Base-by-base conservation (phyloP, 2,797 vertebrate species). In the Sibirionetta formosa region DNA sequence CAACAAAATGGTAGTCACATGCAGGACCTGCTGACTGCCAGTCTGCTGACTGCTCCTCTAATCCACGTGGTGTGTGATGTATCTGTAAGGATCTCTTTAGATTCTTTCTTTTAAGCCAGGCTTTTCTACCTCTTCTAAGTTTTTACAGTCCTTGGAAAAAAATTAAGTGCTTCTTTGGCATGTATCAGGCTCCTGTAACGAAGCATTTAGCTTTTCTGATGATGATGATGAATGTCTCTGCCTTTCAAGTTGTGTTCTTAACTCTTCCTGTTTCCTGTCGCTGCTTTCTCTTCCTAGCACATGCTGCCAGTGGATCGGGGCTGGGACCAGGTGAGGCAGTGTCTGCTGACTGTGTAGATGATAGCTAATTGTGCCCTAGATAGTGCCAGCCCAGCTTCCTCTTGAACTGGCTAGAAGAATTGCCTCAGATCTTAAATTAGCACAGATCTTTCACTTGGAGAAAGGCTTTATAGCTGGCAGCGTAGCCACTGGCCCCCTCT, bases 241-340 rank as follows among this genome's bases (percentile, higher is more conserved):
- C 93, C 61, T 94, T 86, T 93, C 80, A 64, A 61, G 69, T 42
- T 51, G 84, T 96, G 76, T 94, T 94, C 93, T 95, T 95, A 97
- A 97, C 90, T 89, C 70, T 97, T 97, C 79, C 82, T 97, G 96
- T 97, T 97, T 97, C 97, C 93, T 98, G 96, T 98, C 90, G 93
- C 97, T 98, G 96, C 98, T 99, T 98, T 99, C 96, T 99, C 97
- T 99, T 98, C 98, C 97, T 97, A 99, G 98, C 98, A 97, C 97
- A 97, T 97, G 94, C 97, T 97, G 96, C 98, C 98, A 96, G 95
- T 94, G 98, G 99, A 99, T 97, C 96, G 97, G 98, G 98, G 98
- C 96, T 98, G 97, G 92, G 97, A 98, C 97, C 98, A 99, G 99
- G 99, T 99, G 99, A 99, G 98, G 98, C 96, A 91, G 94, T 90